A percentile compares a stretch with the other conserved stretches of the same genome.
Evolutionary conservation across 30 jellyfish, hydroid and myxozoan genomes (phyloP).

Genomic region (Cassiopea xamachana): DNA sequence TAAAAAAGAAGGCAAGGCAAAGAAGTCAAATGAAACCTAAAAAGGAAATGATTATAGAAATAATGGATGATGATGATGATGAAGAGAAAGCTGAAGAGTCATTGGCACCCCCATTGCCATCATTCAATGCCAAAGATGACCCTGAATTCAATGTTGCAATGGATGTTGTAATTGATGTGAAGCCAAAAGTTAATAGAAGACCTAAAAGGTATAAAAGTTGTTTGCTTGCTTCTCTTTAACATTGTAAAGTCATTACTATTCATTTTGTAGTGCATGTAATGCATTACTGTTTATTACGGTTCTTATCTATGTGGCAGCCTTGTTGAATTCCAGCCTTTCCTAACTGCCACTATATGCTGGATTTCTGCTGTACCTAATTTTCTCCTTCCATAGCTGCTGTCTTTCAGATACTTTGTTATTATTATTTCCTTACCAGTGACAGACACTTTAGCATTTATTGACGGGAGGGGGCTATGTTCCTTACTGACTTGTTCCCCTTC

Average conservation of each 20-base stretch:
- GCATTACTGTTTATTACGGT: background rate
- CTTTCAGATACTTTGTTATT: no score
- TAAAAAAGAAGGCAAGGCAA: background rate
- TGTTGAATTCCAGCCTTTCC: no score
- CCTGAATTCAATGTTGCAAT: constrained; percentile 27
- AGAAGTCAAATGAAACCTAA: background rate
- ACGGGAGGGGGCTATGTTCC: no score
- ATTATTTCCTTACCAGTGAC: no score
- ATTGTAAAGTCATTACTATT: background rate
- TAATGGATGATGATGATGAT: constrained; percentile 4
- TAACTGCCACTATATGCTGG: no score
- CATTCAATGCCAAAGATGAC: constrained; percentile 48
- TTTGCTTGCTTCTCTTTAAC: background rate
- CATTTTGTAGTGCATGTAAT: no score
- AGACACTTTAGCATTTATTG: no score
- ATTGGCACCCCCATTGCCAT: constrained; percentile 44
- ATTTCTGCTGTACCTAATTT: no score
- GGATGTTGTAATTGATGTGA: constrained; percentile 5
- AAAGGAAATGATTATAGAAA: background rate
- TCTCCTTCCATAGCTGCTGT: no score
- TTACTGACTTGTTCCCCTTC: no score
- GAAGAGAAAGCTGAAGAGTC: constrained; percentile 28
- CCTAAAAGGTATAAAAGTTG: constrained; percentile 36
- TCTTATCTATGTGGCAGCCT: no score
- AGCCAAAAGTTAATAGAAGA: constrained; percentile 11